phyloP scores from a whole-genome alignment of 2,888 invertebrate species.

The Acrobasis repandana region DNA sequence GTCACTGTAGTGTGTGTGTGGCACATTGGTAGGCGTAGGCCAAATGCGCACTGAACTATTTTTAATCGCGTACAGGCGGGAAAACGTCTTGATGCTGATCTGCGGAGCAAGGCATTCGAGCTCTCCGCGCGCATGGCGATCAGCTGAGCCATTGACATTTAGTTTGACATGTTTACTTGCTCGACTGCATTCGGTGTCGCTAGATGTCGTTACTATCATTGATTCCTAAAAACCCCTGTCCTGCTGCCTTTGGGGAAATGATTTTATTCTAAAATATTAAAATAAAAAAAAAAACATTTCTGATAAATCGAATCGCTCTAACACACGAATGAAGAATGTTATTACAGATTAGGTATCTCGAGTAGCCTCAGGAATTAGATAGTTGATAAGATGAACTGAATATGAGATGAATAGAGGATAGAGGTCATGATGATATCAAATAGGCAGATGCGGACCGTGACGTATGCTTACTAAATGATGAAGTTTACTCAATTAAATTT shows the following conservation, averaged over 20 bases:
- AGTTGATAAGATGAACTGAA: slow-evolving; percentile 19
- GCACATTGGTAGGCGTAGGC: slow-evolving; percentile 53
- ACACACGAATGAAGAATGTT: neutral
- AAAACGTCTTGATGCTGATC: slow-evolving; percentile 56
- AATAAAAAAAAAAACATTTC: neutral
- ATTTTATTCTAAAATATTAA: neutral
- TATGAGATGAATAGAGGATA: slow-evolving; percentile 6
- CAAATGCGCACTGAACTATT: slow-evolving; percentile 79
- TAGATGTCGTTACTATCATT: slow-evolving; percentile 66
- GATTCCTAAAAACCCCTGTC: slow-evolving; percentile 36
- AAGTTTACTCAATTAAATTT: slow-evolving; percentile 20
- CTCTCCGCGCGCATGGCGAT: slow-evolving; percentile 64
- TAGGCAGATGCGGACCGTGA: slow-evolving; percentile 14
- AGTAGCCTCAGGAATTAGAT: neutral
- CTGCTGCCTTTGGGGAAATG: slow-evolving; percentile 8
- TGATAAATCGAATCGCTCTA: neutral
- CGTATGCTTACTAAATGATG: slow-evolving; percentile 5
- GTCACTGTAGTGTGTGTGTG: slow-evolving; percentile 58
- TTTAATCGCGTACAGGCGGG: slow-evolving; percentile 66
- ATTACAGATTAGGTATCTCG: slow-evolving; percentile 13
- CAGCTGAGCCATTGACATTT: slow-evolving; percentile 78
- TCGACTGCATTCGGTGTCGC: slow-evolving; percentile 49
- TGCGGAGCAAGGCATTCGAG: slow-evolving; percentile 45
- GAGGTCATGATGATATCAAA: slow-evolving; percentile 19
- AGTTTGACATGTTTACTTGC: slow-evolving; percentile 76